These are phyloP conservation scores for Cinclus cinclus DNA, from an alignment of 2,113 vertebrate genomes.

Conservation along the genomic window DNA sequence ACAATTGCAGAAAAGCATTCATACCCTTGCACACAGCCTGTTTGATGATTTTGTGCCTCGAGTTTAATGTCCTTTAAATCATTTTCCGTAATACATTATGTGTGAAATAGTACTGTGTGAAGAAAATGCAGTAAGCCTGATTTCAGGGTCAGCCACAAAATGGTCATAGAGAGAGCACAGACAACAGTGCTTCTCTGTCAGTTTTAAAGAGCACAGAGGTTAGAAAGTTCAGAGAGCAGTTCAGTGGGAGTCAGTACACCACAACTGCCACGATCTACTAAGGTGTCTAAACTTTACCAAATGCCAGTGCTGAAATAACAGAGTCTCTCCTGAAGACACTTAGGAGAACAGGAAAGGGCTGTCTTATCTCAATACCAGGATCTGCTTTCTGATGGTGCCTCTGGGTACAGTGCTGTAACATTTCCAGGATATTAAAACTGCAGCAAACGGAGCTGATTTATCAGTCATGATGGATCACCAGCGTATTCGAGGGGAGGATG, in stretches of 20 bases:
- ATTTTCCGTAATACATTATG: neutral
- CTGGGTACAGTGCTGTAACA: neutral
- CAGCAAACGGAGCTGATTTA: neutral
- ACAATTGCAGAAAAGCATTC: neutral
- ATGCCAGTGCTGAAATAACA: neutral
- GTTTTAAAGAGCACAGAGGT: neutral
- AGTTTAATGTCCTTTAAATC: slow-evolving; percentile 39
- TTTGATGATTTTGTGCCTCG: neutral
- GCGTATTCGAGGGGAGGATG: neutral
- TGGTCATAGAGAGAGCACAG: neutral
- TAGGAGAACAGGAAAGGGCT: neutral
- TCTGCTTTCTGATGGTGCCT: neutral
- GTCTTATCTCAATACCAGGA: neutral
- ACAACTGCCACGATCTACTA: neutral
- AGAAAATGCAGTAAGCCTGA: neutral
- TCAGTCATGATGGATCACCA: neutral
- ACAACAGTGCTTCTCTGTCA: neutral
- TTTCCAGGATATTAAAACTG: neutral
- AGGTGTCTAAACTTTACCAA: neutral
- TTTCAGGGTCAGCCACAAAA: neutral
- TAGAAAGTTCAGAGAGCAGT: neutral
- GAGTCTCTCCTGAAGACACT: neutral
- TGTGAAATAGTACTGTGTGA: neutral
- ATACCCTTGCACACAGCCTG: neutral
- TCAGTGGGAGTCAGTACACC: neutral